Percentiles rank a stretch among this genome's conserved stretches.
phyloP scores from a whole-genome alignment of 2,888 invertebrate genomes.

The Mantis religiosa region DNA sequence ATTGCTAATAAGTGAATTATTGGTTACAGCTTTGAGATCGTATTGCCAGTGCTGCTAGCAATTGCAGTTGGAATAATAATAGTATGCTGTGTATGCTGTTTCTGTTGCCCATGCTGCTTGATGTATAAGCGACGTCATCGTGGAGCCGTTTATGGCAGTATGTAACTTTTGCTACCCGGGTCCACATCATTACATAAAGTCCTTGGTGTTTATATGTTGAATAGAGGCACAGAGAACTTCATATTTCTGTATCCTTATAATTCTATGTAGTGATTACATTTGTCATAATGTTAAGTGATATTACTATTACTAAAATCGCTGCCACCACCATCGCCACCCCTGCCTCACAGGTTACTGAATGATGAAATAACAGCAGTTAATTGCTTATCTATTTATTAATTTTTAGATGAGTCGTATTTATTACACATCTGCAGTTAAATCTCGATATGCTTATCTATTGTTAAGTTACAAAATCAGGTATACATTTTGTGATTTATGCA shows the following conservation, averaged over 20 bases:
- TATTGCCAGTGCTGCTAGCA: background rate
- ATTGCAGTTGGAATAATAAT: background rate
- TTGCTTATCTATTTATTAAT: too few relatives aligned
- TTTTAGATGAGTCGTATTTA: too few relatives aligned
- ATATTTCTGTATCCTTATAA: background rate
- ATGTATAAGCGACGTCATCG: slow-evolving; percentile 1
- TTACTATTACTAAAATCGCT: too few relatives aligned
- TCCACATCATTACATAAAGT: background rate
- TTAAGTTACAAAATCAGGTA: too few relatives aligned
- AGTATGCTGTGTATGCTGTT: background rate
- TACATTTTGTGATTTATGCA: too few relatives aligned
- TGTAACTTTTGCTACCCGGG: background rate
- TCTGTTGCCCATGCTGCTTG: slow-evolving; percentile 6
- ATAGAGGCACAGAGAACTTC: background rate
- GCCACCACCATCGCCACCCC: too few relatives aligned
- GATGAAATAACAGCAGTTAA: background rate
- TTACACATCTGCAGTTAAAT: too few relatives aligned
- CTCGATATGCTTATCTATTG: too few relatives aligned
- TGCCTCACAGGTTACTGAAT: background rate
- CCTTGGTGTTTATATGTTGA: background rate
- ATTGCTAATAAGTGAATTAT: background rate
- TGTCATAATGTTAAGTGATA: too few relatives aligned
- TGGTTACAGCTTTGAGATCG: background rate
- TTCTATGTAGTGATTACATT: background rate
- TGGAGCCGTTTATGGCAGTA: slow-evolving; percentile 10